Percentiles rank a stretch among this genome's conserved stretches.
Conservation (phyloP, 2,888 invertebrate genomes). For the Rotaria magnacalcarata region DNA sequence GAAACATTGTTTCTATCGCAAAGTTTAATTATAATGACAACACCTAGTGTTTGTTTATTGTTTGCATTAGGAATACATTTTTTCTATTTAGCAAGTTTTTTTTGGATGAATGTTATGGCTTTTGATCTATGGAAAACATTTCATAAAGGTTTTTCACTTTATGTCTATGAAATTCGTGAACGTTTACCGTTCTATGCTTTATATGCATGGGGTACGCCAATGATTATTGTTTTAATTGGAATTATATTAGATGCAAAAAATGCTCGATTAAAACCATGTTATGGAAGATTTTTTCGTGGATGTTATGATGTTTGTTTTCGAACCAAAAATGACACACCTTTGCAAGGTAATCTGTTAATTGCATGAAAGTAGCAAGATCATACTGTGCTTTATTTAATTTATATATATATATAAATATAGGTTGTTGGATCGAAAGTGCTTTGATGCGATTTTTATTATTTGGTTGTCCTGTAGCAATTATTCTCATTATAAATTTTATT, state of each 20-base stretch:
- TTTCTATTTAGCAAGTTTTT: slow-evolving; percentile 66
- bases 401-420: neutral
- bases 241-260: slow-evolving; percentile 52
- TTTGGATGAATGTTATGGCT: slow-evolving; percentile 69
- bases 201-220: slow-evolving; percentile 68
- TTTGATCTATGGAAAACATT: slow-evolving; percentile 61
- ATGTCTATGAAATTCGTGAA: slow-evolving; percentile 46
- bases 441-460: slow-evolving; percentile 37
- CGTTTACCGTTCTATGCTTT: slow-evolving; percentile 59
- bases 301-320: slow-evolving; percentile 38
- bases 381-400: too few species aligned
- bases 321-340: neutral
- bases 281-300: slow-evolving; percentile 42
- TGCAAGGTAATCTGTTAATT: neutral
- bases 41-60: slow-evolving; percentile 55
- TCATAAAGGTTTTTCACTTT: slow-evolving; percentile 48
- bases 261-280: slow-evolving; percentile 42
- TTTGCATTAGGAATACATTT: slow-evolving; percentile 68
- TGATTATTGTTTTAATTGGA: slow-evolving; percentile 59
- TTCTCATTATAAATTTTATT: slow-evolving; percentile 40
- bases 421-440: slow-evolving; percentile 43
- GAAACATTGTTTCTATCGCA: slow-evolving; percentile 54
- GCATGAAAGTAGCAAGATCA: too few species aligned
- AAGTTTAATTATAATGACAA: slow-evolving; percentile 48
- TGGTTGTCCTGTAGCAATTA: slow-evolving; percentile 41